Percentiles rank a stretch among this genome's conserved stretches.
phyloP scores from a whole-genome alignment of 2,888 invertebrate genomes.

The Calephelis perditalis region DNA sequence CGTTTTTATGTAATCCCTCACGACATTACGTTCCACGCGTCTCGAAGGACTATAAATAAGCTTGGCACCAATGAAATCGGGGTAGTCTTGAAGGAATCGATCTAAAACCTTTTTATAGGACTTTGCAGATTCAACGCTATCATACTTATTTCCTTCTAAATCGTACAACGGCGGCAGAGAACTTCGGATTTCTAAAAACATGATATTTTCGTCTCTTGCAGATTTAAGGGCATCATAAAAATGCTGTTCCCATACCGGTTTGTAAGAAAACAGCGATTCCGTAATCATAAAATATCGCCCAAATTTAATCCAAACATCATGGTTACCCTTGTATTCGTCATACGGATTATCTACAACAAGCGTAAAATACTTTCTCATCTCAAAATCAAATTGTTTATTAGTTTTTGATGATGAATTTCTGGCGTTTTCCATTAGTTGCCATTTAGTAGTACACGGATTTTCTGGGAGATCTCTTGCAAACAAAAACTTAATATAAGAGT shows the following conservation, averaged over 20 bases:
- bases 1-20: constrained; percentile 67
- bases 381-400: constrained; percentile 67
- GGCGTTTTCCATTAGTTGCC: constrained; percentile 71
- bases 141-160: constrained; percentile 78
- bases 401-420: constrained; percentile 59
- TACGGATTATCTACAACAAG: constrained; percentile 41
- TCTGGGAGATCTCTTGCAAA: constrained; percentile 48
- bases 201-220: constrained; percentile 81
- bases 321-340: constrained; percentile 69
- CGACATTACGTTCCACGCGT: constrained; percentile 48
- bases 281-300: constrained; percentile 73
- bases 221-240: constrained; percentile 81
- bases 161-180: constrained; percentile 81
- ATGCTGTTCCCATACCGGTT: constrained; percentile 82
- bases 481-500: constrained; percentile 39
- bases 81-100: constrained; percentile 76
- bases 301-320: constrained; percentile 80
- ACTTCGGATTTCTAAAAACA: constrained; percentile 83
- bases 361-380: constrained; percentile 55
- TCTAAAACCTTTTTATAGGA: constrained; percentile 48
- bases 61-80: constrained; percentile 40
- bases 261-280: constrained; percentile 75
- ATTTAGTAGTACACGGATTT: constrained; percentile 45
- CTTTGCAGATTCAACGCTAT: constrained; percentile 63
- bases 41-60: constrained; percentile 83